Conservation (phyloP, 2,113 vertebrate species). For the Rhinolophus ferrumequinum region DNA sequence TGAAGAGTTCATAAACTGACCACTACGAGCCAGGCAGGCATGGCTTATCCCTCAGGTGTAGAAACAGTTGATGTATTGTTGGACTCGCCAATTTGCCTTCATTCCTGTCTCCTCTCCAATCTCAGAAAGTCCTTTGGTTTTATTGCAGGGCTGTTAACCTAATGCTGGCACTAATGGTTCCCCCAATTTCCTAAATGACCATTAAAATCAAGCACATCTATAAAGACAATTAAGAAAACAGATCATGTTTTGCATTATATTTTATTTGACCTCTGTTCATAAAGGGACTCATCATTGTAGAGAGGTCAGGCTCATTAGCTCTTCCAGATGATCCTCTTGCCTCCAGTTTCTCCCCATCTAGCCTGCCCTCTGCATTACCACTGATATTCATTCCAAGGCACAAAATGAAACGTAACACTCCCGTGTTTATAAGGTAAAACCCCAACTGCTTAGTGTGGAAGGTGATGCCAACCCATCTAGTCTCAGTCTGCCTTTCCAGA, state of each 20-base stretch:
- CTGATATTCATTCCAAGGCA: not conserved
- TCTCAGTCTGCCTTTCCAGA: not conserved
- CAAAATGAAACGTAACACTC: not conserved
- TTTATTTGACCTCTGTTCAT: not conserved
- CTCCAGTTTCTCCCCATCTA: not conserved
- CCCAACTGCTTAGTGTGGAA: not conserved
- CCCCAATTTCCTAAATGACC: not conserved
- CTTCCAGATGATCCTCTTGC: not conserved
- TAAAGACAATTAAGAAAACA: constrained; percentile 5
- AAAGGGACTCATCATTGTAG: not conserved
- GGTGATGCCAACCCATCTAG: not conserved
- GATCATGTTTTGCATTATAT: not conserved
- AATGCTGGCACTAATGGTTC: not conserved
- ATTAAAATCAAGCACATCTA: not conserved
- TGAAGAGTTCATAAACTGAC: not conserved
- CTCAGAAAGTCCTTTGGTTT: not conserved
- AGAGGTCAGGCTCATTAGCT: not conserved
- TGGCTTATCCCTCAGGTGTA: not conserved
- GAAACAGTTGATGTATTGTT: not conserved
- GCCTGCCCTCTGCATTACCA: not conserved
- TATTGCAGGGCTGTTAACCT: not conserved
- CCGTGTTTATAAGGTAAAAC: not conserved
- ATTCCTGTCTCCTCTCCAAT: not conserved
- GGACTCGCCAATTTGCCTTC: not conserved
- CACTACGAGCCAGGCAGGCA: not conserved